Percentiles rank a stretch among this genome's conserved stretches.
Conservation (phyloP, 2,113 vertebrate species). For the Hepsetus odoe region DNA sequence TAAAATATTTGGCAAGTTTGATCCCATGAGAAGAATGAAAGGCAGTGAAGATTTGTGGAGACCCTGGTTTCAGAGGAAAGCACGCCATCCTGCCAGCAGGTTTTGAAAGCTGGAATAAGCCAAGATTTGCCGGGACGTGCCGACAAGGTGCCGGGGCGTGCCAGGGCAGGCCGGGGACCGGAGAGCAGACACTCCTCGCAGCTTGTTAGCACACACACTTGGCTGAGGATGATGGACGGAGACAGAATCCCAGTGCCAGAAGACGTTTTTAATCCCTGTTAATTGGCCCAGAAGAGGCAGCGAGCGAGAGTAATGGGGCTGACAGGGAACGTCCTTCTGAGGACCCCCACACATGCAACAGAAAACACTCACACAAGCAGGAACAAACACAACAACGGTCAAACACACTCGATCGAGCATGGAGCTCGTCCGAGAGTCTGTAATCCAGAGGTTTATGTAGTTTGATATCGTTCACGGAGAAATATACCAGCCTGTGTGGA, state of each 20-base stretch:
- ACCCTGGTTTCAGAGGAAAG: not conserved
- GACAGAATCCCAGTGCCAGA: conserved; percentile 51
- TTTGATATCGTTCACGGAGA: not conserved
- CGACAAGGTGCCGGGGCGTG: conserved; percentile 11
- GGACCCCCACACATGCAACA: not conserved
- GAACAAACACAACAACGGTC: not conserved
- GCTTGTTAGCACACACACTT: conserved; percentile 50
- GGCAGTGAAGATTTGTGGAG: not conserved
- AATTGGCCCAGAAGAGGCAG: conserved; percentile 59
- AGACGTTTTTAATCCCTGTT: conserved; percentile 57
- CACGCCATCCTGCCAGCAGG: not conserved
- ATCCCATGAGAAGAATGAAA: too few relatives aligned
- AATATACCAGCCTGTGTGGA: not conserved
- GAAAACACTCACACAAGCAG: not conserved
- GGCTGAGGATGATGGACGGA: conserved; percentile 65
- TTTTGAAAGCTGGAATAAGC: not conserved
- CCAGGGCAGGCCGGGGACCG: conserved; percentile 15
- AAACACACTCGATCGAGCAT: not conserved
- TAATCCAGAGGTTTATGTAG: not conserved
- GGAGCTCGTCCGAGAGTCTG: not conserved
- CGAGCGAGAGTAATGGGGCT: conserved; percentile 41
- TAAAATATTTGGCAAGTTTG: too few relatives aligned
- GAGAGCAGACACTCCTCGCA: conserved; percentile 56
- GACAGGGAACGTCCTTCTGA: conserved; percentile 47
- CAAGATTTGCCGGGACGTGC: not conserved